phyloP scores from a whole-genome alignment of 2,113 vertebrate genomes.

The Scopus umbretta region DNA sequence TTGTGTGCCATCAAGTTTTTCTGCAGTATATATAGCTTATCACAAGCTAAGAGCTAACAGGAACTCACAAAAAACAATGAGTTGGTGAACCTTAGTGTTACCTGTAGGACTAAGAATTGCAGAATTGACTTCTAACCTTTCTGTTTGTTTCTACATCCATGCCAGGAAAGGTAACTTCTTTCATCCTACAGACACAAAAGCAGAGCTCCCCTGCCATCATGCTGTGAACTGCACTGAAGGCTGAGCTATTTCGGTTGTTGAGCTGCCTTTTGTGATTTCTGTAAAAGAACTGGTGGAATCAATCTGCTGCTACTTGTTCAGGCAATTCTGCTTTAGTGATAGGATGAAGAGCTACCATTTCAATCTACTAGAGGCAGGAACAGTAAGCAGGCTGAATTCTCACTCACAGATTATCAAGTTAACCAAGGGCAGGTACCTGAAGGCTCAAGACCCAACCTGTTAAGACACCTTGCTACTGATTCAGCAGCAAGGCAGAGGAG shows the following conservation, averaged over 20 bases:
- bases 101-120: neutral
- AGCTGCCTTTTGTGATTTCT: constrained; percentile 35
- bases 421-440: neutral
- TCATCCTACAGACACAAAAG: neutral
- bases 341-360: constrained; percentile 10
- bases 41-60: neutral
- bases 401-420: neutral
- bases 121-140: neutral
- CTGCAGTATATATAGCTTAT: neutral
- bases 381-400: neutral
- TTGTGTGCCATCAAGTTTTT: neutral
- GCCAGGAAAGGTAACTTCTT: neutral
- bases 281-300: constrained; percentile 28
- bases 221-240: neutral
- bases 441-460: neutral
- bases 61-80: neutral
- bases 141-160: neutral
- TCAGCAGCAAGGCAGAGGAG: neutral
- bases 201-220: neutral
- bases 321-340: constrained; percentile 41
- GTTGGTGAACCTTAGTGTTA: neutral
- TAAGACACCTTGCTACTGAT: neutral
- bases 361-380: neutral
- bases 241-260: neutral
- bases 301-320: constrained; percentile 38